A percentile compares a stretch with the other conserved stretches of the same genome.
phyloP scores from a whole-genome alignment of 37 sponge, comb jelly and placozoan genomes.

The Ephydatia muelleri region DNA sequence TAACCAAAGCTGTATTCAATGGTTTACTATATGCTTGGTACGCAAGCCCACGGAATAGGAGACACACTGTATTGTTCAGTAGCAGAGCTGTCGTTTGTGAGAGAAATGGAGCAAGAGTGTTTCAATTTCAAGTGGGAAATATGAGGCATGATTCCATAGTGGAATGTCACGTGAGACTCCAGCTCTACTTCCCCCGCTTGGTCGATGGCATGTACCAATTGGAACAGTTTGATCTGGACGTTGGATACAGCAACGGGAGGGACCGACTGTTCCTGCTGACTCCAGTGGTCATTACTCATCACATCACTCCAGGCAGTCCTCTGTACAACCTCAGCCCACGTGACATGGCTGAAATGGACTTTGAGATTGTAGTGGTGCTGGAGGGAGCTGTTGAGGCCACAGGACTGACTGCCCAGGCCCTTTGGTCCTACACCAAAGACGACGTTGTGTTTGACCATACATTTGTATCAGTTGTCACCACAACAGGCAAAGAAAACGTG shows the following conservation, averaged over 20 bases:
- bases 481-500: neutral
- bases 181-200: slow-evolving; percentile 59
- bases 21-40: slow-evolving; percentile 78
- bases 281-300: slow-evolving; percentile 60
- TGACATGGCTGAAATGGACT: slow-evolving; percentile 22
- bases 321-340: slow-evolving; percentile 36
- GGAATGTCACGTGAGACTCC: slow-evolving; percentile 72
- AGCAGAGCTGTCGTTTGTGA: slow-evolving; percentile 48
- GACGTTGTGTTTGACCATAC: slow-evolving; percentile 62
- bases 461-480: slow-evolving; percentile 36
- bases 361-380: slow-evolving; percentile 76
- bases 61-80: slow-evolving; percentile 79
- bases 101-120: slow-evolving; percentile 21
- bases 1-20: slow-evolving; percentile 63
- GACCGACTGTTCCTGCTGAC: slow-evolving; percentile 73
- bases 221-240: slow-evolving; percentile 61
- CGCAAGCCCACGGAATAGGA: slow-evolving; percentile 63
- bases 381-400: slow-evolving; percentile 89
- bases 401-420: slow-evolving; percentile 69
- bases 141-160: slow-evolving; percentile 57
- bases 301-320: slow-evolving; percentile 62
- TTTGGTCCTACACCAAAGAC: slow-evolving; percentile 73
- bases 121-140: slow-evolving; percentile 68
- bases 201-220: neutral
- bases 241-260: slow-evolving; percentile 71